Percentiles rank a stretch among this genome's conserved stretches.
Conservation (phyloP, 2,888 invertebrate genomes). For the Amaurobius ferox region DNA sequence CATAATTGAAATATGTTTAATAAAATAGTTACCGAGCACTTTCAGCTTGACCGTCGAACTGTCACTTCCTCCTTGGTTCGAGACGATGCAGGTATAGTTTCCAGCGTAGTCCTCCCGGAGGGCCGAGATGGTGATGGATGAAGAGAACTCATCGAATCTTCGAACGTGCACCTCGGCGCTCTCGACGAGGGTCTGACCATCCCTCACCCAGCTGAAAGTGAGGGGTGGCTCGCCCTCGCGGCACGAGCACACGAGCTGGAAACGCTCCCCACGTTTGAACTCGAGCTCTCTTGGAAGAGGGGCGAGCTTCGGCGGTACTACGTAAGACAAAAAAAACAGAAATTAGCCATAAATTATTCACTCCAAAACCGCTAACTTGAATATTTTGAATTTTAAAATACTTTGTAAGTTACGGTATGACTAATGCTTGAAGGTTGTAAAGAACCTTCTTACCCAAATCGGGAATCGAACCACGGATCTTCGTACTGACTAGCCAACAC, state of each 20-base stretch:
- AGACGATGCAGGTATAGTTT: constrained; percentile 68
- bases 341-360: too few species aligned
- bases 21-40: constrained; percentile 48
- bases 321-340: too few species aligned
- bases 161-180: constrained; percentile 42
- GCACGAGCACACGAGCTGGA: constrained; percentile 55
- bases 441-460: too few species aligned
- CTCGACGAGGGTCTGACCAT: constrained; percentile 57
- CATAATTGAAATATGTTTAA: neutral
- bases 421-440: too few species aligned
- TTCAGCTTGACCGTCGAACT: constrained; percentile 50
- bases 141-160: constrained; percentile 65
- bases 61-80: constrained; percentile 60
- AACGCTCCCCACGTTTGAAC: constrained; percentile 61
- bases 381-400: too few species aligned
- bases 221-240: constrained; percentile 63
- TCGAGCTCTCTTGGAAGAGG: constrained; percentile 45
- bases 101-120: constrained; percentile 58
- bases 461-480: too few species aligned
- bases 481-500: too few species aligned
- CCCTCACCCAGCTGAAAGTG: constrained; percentile 60
- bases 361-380: too few species aligned
- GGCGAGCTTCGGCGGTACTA: constrained; percentile 60
- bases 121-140: constrained; percentile 47
- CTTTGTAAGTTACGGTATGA: too few species aligned